Evolutionary conservation across 1,140 invertebrate species (phyloP).

Genomic region (Dermatophagoides farinae): DNA sequence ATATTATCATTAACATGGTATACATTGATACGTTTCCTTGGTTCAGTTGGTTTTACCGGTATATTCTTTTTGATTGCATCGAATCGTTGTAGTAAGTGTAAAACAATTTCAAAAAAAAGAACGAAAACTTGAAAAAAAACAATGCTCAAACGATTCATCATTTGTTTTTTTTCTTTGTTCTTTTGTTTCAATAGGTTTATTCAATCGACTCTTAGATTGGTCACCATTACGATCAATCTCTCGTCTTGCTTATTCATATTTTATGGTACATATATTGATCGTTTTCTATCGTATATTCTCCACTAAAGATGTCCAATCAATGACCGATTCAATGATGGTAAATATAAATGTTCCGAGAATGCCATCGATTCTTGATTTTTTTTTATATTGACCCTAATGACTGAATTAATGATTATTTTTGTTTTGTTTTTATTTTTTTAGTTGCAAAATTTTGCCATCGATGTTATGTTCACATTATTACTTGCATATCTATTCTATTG

Average conservation of each 20-base stretch:
- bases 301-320: background rate
- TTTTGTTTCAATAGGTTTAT: background rate
- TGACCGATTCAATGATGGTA: constrained; percentile 10
- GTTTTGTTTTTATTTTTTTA: background rate
- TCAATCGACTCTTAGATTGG: background rate
- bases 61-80: constrained; percentile 4
- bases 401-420: too few species aligned
- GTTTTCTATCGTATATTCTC: constrained; percentile 6
- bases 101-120: background rate
- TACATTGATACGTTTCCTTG: background rate
- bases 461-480: constrained; percentile 2
- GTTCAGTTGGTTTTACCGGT: background rate
- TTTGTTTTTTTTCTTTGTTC: too few species aligned
- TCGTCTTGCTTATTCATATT: constrained; percentile 5
- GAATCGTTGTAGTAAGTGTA: background rate
- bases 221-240: background rate
- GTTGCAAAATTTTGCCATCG: constrained; percentile 7
- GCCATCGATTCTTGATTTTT: background rate
- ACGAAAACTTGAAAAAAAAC: too few species aligned
- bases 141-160: too few species aligned
- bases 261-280: constrained; percentile 7
- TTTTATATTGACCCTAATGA: too few species aligned
- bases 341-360: background rate
- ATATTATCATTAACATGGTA: background rate
- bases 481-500: constrained; percentile 6